phyloP scores from a whole-genome alignment of 2,888 invertebrate species.

The Falcaria lacertinaria region DNA sequence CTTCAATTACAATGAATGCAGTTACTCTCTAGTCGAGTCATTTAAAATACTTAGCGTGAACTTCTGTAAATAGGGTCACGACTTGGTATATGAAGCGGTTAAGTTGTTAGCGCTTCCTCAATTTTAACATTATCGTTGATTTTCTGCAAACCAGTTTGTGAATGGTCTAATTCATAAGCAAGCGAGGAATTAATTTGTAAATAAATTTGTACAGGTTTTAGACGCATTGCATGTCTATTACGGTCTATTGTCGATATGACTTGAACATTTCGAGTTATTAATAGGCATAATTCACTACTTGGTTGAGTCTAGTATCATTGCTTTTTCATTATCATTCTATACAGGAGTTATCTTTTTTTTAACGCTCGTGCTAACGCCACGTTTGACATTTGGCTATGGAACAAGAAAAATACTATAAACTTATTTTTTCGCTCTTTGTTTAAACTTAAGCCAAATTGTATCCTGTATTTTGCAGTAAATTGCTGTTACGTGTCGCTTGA shows the following conservation, averaged over 20 bases:
- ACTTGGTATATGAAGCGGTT: conserved; percentile 32
- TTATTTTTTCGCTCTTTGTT: conserved; percentile 1
- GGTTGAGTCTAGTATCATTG: too few species aligned
- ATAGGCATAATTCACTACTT: too few species aligned
- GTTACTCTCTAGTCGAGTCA: conserved; percentile 6
- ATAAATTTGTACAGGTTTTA: too few species aligned
- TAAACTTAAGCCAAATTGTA: conserved; percentile 16
- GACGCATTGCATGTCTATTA: too few species aligned
- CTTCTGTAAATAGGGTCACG: conserved; percentile 9
- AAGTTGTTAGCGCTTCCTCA: conserved; percentile 56
- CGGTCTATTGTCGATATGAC: too few species aligned
- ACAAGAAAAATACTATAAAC: too few species aligned
- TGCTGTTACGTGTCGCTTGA: conserved; percentile 53
- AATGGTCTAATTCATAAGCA: conserved; percentile 11
- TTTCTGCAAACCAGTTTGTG: conserved; percentile 44
- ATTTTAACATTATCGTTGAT: conserved; percentile 49
- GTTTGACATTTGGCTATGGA: too few species aligned
- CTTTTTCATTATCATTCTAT: too few species aligned
- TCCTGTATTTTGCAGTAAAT: conserved; percentile 40
- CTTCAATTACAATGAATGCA: too few species aligned
- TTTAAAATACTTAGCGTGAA: conserved; percentile 21
- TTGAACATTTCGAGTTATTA: too few species aligned
- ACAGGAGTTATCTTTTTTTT: too few species aligned
- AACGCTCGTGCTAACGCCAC: too few species aligned
- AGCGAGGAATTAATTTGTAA: not conserved